phyloP scores from a whole-genome alignment of 2,888 invertebrate species.

The Dexiosoma caninum region DNA sequence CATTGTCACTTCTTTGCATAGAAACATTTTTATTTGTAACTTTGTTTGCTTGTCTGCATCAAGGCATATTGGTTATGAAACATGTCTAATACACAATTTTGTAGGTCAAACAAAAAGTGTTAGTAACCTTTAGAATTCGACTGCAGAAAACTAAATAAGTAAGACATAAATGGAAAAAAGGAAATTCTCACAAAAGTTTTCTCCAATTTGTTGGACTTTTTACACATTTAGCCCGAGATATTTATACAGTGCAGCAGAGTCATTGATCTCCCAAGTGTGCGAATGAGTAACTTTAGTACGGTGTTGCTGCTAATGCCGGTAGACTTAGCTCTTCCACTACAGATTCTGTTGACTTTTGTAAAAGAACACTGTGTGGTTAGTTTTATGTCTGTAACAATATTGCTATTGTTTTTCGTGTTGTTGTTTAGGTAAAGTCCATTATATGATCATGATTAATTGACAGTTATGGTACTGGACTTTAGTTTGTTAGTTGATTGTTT shows the following conservation, averaged over 20 bases:
- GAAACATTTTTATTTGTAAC: background rate
- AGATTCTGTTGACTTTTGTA: slow-evolving; percentile 12
- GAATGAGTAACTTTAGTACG: slow-evolving; percentile 2
- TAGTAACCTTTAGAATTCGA: slow-evolving; percentile 20
- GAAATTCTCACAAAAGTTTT: background rate
- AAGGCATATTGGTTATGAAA: slow-evolving; percentile 50
- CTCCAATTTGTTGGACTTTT: slow-evolving; percentile 10
- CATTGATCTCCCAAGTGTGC: background rate
- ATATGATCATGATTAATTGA: slow-evolving; percentile 51
- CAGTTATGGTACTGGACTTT: slow-evolving; percentile 35
- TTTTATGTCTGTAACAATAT: slow-evolving; percentile 4
- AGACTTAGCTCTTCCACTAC: background rate
- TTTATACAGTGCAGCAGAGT: background rate
- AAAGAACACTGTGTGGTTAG: slow-evolving; percentile 13
- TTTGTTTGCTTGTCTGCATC: slow-evolving; percentile 26
- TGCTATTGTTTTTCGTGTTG: background rate
- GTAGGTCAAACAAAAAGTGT: slow-evolving; percentile 34
- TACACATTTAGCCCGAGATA: background rate
- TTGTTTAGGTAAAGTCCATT: slow-evolving; percentile 18
- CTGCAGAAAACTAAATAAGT: background rate
- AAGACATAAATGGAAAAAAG: background rate
- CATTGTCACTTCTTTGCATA: background rate
- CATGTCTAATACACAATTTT: slow-evolving; percentile 46
- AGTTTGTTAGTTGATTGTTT: background rate
- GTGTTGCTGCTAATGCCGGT: background rate